Conservation (phyloP, 2,113 vertebrate genomes). For the Siphamia tubifer region DNA sequence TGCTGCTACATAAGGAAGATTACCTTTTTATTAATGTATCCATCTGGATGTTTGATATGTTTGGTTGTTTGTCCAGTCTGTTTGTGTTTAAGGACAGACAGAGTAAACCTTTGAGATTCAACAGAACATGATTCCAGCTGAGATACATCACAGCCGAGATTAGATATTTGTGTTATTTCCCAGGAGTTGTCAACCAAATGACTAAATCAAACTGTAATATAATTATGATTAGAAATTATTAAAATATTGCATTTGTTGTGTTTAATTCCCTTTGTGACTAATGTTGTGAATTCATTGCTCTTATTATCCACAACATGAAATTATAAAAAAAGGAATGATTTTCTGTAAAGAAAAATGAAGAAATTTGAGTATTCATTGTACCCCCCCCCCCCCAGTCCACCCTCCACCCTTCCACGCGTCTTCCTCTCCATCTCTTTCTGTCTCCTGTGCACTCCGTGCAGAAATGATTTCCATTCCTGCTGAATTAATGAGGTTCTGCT, state of each 20-base stretch:
- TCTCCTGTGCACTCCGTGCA: slow-evolving; percentile 76
- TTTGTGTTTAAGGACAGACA: slow-evolving; percentile 21
- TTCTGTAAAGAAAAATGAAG: slow-evolving; percentile 48
- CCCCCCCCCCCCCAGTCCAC: slow-evolving; percentile 2
- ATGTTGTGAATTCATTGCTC: slow-evolving; percentile 5
- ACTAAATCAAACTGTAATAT: slow-evolving; percentile 22
- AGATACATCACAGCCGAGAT: slow-evolving; percentile 38
- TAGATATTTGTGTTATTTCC: slow-evolving; percentile 43
- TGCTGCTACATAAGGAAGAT: slow-evolving; percentile 62
- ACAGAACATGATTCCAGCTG: neutral
- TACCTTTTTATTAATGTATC: slow-evolving; percentile 68
- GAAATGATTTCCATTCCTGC: slow-evolving; percentile 86
- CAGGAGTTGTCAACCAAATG: slow-evolving; percentile 34
- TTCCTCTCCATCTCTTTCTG: slow-evolving; percentile 71
- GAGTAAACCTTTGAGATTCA: slow-evolving; percentile 31
- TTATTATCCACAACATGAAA: slow-evolving; percentile 36
- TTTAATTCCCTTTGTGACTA: slow-evolving; percentile 36
- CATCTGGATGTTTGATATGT: slow-evolving; percentile 60
- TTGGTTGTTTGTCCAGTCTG: slow-evolving; percentile 49
- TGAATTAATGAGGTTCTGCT: slow-evolving; percentile 89
- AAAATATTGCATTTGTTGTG: neutral
- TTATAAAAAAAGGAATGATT: slow-evolving; percentile 31
- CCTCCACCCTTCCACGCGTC: slow-evolving; percentile 42
- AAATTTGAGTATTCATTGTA: slow-evolving; percentile 55
- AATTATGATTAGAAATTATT: slow-evolving; percentile 35